Base-by-base conservation (phyloP, 2,888 invertebrate species). In the Lycocerus yunnanus region DNA sequence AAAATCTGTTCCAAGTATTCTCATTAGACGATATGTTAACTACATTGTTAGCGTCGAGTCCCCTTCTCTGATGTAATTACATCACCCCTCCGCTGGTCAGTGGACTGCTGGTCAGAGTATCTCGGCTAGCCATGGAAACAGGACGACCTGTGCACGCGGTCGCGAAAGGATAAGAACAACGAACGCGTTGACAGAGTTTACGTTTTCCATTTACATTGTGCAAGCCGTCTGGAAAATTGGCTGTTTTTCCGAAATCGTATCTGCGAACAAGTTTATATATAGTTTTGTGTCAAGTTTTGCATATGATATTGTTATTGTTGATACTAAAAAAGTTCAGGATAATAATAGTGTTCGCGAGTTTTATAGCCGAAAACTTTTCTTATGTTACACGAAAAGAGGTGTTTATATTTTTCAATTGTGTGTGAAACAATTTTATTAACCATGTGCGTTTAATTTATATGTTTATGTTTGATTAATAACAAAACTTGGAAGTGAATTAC, bases 41-140 rank as follows among this genome's bases (percentile, higher is more conserved):
- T 84, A 84, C 84, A 84, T 84, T 84, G 85, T 85, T 85, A 85
- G 85, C 85, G 85, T 85, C 84, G 84, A 84, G 82, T 81, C 83
- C 83, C 82, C 82, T 43, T 79, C 82, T 81, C 81, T 75, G 78
- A 74, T 80, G 84, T 85, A 84, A 85, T 84, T 84, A 85, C 83
- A 81, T 83, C 84, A 81, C 83, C 83, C 77, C 83, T 81, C 83
- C 83, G 88, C 87, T 88, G 88, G 88, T 85, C 89, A 89, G 88
- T 83, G 83, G 83, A 82, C 83, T 83, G 84, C 83, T 84, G 86
- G 85, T 84, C 87, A 86, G 86, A 86, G 83, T 84, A 86, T 86
- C 86, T 85, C 86, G 84, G 84, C 83, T 84, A 82, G 85, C 84
- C 85, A 86, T 85, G 84, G 85, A 85, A 85, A 86, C 84, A 84